Evolutionary conservation across 2,113 vertebrate species (phyloP).

Genomic region (Merops nubicus): DNA sequence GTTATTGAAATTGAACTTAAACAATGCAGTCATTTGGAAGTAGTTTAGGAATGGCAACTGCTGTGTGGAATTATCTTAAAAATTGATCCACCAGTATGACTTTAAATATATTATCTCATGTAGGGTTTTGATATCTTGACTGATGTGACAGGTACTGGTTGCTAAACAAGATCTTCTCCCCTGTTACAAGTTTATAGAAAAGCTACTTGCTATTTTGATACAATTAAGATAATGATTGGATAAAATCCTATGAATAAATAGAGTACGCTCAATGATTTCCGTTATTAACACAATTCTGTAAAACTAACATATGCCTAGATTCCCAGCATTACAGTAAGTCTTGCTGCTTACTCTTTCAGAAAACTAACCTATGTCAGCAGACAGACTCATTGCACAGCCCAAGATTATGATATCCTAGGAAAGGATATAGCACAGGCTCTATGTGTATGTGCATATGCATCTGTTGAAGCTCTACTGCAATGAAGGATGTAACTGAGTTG

Average conservation of each 20-base stretch:
- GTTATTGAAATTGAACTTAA: not conserved
- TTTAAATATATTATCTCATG: not conserved
- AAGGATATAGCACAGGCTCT: not conserved
- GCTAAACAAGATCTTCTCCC: not conserved
- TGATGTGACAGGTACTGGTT: not conserved
- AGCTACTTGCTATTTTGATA: not conserved
- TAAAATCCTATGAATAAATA: not conserved
- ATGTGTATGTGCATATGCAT: not conserved
- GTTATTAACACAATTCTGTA: not conserved
- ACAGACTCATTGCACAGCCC: fast-evolving
- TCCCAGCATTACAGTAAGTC: not conserved
- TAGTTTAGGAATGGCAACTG: not conserved
- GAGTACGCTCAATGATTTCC: not conserved
- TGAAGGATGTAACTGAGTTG: not conserved
- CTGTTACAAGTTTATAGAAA: not conserved
- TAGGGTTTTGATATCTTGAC: not conserved
- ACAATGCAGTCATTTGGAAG: not conserved
- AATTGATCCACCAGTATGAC: not conserved
- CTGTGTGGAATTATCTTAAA: not conserved
- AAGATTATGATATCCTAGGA: not conserved
- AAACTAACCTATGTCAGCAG: not conserved
- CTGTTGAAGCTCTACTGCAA: not conserved
- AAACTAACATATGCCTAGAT: not conserved
- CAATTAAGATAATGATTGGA: not conserved
- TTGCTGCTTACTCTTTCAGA: not conserved